Evolutionary conservation across 2,113 vertebrate genomes (phyloP), one percentile per base, ranked within the genome.

Genomic region (Chaetorhynchus papuensis): DNA sequence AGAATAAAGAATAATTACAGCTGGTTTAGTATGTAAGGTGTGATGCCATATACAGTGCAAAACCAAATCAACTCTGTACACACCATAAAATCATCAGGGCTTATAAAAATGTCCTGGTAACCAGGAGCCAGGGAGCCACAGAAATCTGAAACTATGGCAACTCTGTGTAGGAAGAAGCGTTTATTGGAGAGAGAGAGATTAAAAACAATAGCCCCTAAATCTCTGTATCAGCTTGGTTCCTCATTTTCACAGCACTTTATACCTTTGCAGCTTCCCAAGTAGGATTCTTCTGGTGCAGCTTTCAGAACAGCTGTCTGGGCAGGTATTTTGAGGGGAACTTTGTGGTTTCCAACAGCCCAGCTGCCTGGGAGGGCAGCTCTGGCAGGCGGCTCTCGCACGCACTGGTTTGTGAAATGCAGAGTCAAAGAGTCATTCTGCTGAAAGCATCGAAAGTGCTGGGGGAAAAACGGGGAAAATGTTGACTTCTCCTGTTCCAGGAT

Each of bases 81-180:
- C 68, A 90, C 81, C 92, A 92, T 78, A 94, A 95, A 93, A 86
- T 86, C 79, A 95, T 93, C 90, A 68, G 83, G 92, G 72, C 49
- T 70, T 78, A 68, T 37, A 90, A 87, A 96, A 93, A 69, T 15
- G 53, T 78, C 76, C 83, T 90, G 30, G 90, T 71, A 96, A 96
- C 44, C 76, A 92, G 83, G 68, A 96, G 79, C 85, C 76, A 79
- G 88, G 79, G 90, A 96, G 78, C 63, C 93, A 89, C 28, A 93
- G 94, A 93, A 81, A 94, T 64, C 72, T 63, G 96, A 90, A 96
- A 96, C 93, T 96, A 97, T 96, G 94, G 96, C 90, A 97, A 96
- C 96, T 95, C 79, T 0, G 56, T 61, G 85, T 52, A 42, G 90
- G 90, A 92, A 86, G 93, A 83, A 83, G n/a, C 26, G 27, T 82